phyloP scores from a whole-genome alignment of 2,888 invertebrate genomes.

The Dynastes hyllus region DNA sequence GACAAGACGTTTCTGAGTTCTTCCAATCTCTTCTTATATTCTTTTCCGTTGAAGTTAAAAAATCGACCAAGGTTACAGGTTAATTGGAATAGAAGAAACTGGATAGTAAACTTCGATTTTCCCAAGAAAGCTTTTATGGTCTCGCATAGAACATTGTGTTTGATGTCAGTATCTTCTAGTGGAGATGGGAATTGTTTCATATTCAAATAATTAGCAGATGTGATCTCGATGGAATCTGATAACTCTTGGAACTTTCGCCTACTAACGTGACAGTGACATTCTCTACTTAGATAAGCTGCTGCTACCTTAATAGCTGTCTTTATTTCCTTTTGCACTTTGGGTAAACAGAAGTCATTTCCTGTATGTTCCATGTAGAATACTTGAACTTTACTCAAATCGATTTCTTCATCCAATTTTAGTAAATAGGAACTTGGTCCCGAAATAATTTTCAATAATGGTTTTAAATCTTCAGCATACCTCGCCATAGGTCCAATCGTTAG shows the following conservation, averaged over 20 bases:
- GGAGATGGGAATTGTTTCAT: constrained; percentile 15
- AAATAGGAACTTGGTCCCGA: constrained; percentile 69
- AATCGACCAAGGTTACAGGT: not conserved
- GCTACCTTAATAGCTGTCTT: constrained; percentile 77
- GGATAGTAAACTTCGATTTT: constrained; percentile 22
- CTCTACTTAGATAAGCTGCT: constrained; percentile 40
- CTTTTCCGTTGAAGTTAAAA: not conserved
- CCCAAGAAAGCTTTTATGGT: not conserved
- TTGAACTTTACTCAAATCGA: constrained; percentile 77
- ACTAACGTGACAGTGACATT: constrained; percentile 29
- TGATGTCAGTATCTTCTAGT: constrained; percentile 11
- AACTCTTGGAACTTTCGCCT: constrained; percentile 19
- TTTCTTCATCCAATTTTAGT: constrained; percentile 17
- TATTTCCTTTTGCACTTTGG: constrained; percentile 76
- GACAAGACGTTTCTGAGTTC: constrained; percentile 57
- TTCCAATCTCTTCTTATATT: constrained; percentile 70
- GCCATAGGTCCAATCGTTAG: constrained; percentile 88
- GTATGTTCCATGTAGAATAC: constrained; percentile 89
- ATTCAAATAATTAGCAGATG: not conserved
- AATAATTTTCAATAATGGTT: constrained; percentile 82
- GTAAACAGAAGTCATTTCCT: constrained; percentile 78
- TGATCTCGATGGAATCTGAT: not conserved
- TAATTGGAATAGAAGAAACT: not conserved
- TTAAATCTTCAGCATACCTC: constrained; percentile 88
- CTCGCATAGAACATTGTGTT: constrained; percentile 2